These are phyloP conservation scores for Buphagus erythrorhynchus DNA, from an alignment of 2,797 vertebrate genomes.

Conservation along the genomic window DNA sequence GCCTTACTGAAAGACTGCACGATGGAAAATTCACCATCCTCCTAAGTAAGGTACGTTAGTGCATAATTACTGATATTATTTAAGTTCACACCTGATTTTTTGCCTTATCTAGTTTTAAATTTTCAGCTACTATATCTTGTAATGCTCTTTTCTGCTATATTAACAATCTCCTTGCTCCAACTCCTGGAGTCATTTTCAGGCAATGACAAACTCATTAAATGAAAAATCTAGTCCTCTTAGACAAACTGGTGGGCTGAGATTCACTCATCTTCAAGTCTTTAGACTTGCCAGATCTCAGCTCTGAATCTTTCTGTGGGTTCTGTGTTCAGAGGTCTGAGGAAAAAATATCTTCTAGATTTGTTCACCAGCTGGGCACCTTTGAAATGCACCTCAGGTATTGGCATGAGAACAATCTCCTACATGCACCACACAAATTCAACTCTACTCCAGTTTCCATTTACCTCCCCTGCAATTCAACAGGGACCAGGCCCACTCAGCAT, in stretches of 20 bases:
- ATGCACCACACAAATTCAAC: not conserved
- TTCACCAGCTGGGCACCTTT: not conserved
- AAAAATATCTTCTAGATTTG: not conserved
- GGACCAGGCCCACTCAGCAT: not conserved
- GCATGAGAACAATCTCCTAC: not conserved
- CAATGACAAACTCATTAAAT: fast-evolving
- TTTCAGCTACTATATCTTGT: not conserved
- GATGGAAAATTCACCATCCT: not conserved
- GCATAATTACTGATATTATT: not conserved
- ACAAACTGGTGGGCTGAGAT: not conserved
- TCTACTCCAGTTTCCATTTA: not conserved
- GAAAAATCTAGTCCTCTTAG: not conserved
- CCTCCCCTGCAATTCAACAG: not conserved
- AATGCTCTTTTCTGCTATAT: not conserved
- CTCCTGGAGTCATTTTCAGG: not conserved
- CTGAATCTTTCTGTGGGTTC: not conserved
- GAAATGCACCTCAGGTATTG: not conserved
- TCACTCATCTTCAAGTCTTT: not conserved
- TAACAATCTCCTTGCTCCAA: not conserved
- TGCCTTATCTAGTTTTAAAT: not conserved
- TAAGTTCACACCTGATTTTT: not conserved
- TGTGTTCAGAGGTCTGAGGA: not conserved
- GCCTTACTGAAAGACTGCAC: not conserved
- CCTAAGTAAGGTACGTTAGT: not conserved
- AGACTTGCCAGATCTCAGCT: not conserved